Evolutionary conservation across 2,888 invertebrate species (phyloP).

Genomic region (Enchytraeus crypticus): DNA sequence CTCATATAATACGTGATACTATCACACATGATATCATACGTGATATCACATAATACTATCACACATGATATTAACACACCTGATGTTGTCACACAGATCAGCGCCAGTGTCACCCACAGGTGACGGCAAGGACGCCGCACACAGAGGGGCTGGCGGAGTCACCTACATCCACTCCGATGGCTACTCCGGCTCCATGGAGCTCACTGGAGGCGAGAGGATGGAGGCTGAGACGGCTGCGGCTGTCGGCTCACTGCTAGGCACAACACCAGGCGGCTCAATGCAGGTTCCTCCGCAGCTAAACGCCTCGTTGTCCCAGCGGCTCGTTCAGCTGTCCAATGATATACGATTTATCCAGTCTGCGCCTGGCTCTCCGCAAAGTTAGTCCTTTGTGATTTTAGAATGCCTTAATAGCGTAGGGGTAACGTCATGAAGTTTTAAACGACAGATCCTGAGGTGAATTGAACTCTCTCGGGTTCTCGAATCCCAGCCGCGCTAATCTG

Average conservation of each 20-base stretch:
- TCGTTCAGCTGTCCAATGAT: slow-evolving; percentile 15
- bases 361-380: slow-evolving; percentile 25
- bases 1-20: background rate
- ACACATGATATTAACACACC: too few relatives aligned
- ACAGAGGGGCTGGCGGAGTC: slow-evolving; percentile 61
- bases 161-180: slow-evolving; percentile 65
- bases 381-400: too few relatives aligned
- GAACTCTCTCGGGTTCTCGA: too few relatives aligned
- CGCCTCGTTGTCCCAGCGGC: background rate
- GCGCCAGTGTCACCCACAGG: slow-evolving; percentile 91
- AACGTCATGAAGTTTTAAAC: too few relatives aligned
- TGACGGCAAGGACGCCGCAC: slow-evolving; percentile 69
- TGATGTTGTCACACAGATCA: slow-evolving; percentile 58
- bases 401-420: too few relatives aligned
- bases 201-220: background rate
- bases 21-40: background rate
- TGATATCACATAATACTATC: background rate
- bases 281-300: background rate
- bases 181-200: background rate
- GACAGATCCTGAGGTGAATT: too few relatives aligned
- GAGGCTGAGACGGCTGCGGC: slow-evolving; percentile 3
- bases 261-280: background rate
- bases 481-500: too few relatives aligned
- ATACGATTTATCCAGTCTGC: slow-evolving; percentile 25
- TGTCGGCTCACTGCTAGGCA: background rate